A percentile compares a stretch with the other conserved stretches of the same genome.
Conservation (phyloP, 30 jellyfish, hydroid and myxozoan species). For the Mastigias papua region DNA sequence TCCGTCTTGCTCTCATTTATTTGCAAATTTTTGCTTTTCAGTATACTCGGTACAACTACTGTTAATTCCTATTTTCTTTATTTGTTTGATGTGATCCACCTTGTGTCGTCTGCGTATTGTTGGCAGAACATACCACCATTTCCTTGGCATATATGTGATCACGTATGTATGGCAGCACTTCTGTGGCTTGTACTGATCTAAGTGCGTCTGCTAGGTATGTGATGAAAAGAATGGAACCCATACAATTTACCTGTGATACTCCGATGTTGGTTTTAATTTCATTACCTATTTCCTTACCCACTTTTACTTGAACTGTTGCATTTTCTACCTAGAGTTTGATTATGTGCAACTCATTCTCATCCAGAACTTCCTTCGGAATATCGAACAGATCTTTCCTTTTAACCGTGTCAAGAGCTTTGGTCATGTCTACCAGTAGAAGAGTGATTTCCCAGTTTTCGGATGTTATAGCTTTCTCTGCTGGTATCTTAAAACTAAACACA, state of each 20-base stretch:
- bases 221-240: slow-evolving; percentile 24
- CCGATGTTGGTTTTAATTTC: slow-evolving; percentile 9
- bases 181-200: background rate
- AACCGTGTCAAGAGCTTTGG: slow-evolving; percentile 59
- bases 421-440: slow-evolving; percentile 28
- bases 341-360: slow-evolving; percentile 27
- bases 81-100: background rate
- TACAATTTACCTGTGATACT: slow-evolving; percentile 23
- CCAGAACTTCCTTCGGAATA: slow-evolving; percentile 3
- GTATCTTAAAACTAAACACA: slow-evolving; percentile 22
- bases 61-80: background rate
- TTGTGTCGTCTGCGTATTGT: slow-evolving; percentile 5
- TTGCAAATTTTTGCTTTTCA: no score
- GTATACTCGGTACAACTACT: no score
- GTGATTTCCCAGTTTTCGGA: slow-evolving; percentile 25
- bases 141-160: background rate
- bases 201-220: slow-evolving; percentile 34
- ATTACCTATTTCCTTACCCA: background rate
- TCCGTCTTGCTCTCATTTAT: no score
- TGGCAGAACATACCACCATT: background rate
- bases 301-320: no score
- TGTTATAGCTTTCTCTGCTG: no score
- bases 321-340: background rate
- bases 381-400: slow-evolving; percentile 21
- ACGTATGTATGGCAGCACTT: background rate